These are phyloP conservation scores for Sceloporus tristichus DNA, from an alignment of 2,113 vertebrate genomes.

Conservation along the genomic window DNA sequence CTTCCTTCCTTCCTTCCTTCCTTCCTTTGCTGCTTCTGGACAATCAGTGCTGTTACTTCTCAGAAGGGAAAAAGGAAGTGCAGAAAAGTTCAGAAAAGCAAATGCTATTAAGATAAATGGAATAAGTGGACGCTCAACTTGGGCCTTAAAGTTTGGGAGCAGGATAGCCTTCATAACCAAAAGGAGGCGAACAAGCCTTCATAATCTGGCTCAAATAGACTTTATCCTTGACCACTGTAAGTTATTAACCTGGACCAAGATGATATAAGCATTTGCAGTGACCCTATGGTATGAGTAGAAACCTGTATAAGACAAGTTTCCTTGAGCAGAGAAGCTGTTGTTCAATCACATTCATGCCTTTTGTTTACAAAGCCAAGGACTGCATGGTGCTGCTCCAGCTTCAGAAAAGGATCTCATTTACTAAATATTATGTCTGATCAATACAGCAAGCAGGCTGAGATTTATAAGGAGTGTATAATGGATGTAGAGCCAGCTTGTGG, in stretches of 20 bases:
- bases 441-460: slow-evolving; percentile 22
- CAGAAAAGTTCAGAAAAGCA: neutral
- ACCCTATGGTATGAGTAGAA: slow-evolving; percentile 14
- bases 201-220: neutral
- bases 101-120: neutral
- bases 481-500: too few species aligned
- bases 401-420: slow-evolving; percentile 11
- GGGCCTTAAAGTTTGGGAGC: neutral
- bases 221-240: neutral
- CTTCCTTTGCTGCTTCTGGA: neutral
- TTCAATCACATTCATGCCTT: neutral
- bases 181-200: neutral
- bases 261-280: neutral
- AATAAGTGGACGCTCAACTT: neutral
- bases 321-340: slow-evolving; percentile 10
- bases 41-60: neutral
- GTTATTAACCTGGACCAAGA: neutral
- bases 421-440: neutral
- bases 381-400: slow-evolving; percentile 16
- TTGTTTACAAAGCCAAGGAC: neutral
- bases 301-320: neutral
- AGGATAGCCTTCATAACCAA: neutral
- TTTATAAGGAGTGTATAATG: slow-evolving; percentile 5
- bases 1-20: too few species aligned
- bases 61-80: too few species aligned